Evolutionary conservation across 2,797 vertebrate species (phyloP), one percentile per base, ranked within the genome.

Genomic region (Malacoctenus gilli): DNA sequence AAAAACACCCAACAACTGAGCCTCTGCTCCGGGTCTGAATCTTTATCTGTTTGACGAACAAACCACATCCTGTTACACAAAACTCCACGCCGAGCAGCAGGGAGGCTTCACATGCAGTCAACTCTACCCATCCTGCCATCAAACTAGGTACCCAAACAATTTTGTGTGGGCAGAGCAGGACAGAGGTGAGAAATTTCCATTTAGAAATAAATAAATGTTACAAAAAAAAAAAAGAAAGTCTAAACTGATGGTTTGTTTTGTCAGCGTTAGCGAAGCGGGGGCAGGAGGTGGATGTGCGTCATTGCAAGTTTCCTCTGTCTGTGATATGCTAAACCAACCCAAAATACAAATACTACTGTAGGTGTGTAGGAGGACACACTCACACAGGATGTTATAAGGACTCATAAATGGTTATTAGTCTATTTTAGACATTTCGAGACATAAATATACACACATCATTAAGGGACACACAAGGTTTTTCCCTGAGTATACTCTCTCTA

Each of bases 51-150:
- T 60, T 62, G 16, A 80, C 73, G 54, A 74, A 92, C 88, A 89
- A 74, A 92, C 88, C 90, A 91, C 91, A 92, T 92, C 91, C 91
- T 89, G 83, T 84, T 74, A 47, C 83, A 89, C 59, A 54, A 61
- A 86, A 82, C 77, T 71, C 82, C 80, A 69, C 78, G 39, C 53
- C 73, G 78, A 77, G 83, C 78, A 76, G 59, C 71, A 80, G 51
- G 64, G 79, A 74, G 64, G 42, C 64, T 75, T 44, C 9, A 72
- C 39, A 61, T 47, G 69, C 57, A 76, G 23, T 42, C 30, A 43
- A 68, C 75, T 77, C 34, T 78, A 80, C 50, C 58, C 42, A 70
- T 61, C 55, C 66, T 55, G 53, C 48, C 66, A 44, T 65, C 35
- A 46, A 56, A 58, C 34, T 42, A 43, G 42, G 36, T 47, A 61